Evolutionary conservation across 2,888 invertebrate genomes (phyloP).

Genomic region (Mamestra brassicae): DNA sequence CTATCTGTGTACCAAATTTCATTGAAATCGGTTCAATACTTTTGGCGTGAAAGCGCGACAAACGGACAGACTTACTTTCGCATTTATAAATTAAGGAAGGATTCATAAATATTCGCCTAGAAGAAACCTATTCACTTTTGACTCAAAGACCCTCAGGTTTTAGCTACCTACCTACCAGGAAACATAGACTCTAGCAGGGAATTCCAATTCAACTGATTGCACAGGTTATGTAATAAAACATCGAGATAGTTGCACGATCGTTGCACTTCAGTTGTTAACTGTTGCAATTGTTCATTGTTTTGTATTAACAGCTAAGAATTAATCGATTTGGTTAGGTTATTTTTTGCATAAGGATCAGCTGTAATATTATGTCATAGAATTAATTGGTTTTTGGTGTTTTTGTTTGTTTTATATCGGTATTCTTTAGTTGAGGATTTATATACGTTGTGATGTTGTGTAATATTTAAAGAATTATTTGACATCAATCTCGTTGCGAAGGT

Average conservation of each 20-base stretch:
- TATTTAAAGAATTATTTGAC: constrained; percentile 17
- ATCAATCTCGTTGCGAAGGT: constrained; percentile 18
- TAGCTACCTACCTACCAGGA: too few relatives aligned
- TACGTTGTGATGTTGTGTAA: constrained; percentile 1
- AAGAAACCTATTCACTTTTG: too few relatives aligned
- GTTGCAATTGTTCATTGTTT: constrained; percentile 24
- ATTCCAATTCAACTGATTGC: background rate
- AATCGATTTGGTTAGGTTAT: constrained; percentile 24
- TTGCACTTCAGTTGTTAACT: constrained; percentile 32
- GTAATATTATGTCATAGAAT: constrained; percentile 29
- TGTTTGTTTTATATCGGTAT: constrained; percentile 5
- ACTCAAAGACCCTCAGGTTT: too few relatives aligned
- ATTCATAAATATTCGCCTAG: too few relatives aligned
- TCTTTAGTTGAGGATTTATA: too few relatives aligned
- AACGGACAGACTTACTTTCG: too few relatives aligned
- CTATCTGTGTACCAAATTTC: too few relatives aligned
- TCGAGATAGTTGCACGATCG: constrained; percentile 21
- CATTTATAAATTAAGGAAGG: too few relatives aligned
- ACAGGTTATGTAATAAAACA: constrained; percentile 19
- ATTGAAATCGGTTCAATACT: too few relatives aligned
- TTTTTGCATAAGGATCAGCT: constrained; percentile 5
- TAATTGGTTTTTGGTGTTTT: background rate
- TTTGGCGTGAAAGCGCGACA: too few relatives aligned
- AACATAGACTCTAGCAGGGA: background rate
- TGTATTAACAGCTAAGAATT: background rate